Evolutionary conservation across 1,140 invertebrate species (phyloP), one percentile per base, ranked within the genome.

Genomic region (Drosophila repleta): DNA sequence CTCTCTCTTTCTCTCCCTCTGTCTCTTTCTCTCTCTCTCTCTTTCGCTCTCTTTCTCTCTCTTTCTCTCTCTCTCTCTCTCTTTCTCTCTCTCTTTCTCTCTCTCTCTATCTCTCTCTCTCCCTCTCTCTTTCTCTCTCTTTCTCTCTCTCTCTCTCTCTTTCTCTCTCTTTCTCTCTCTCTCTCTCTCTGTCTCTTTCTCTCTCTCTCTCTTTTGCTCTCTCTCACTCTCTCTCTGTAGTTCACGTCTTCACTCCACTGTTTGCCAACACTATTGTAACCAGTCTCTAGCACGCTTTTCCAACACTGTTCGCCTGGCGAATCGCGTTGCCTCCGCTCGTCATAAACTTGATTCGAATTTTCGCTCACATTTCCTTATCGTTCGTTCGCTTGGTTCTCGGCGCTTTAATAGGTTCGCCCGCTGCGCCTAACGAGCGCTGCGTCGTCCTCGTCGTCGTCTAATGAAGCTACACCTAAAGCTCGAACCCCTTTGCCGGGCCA

Each of bases 371-470:
- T 17, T 43, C 15, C 15, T 18, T 43, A 43, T 43, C 39, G 39
- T n/a, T 15, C n/a, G 2, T n/a, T 4, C n/a, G 13, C 39, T 41
- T 10, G 8, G 8, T 10, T 10, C 39, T 43, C 15, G 32, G 52
- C 7, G 21, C 39, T 43, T 45, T 45, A 57, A 57, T 43, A 15
- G 39, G 39, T 11, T 15, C 15, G 39, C 39, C 39, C n/a, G 15
- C 21, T 13, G 39, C 21, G 21, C 15, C 55, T 57, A 57, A 57
- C 53, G 53, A 57, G 37, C 53, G 39, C 37, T 26, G 17, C 37
- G 53, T 24, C 53, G 15, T 70, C n/a, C n/a, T n/a, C n/a, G n/a
- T n/a, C n/a, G 24, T 24, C 29, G 4, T 29, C 67, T 64, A 64
- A 64, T 70, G 60, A 56, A 57, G 53, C 45, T 17, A 39, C 20